phyloP scores from a whole-genome alignment of 37 sponge, comb jelly and placozoan species.

The Beroe ovata region DNA sequence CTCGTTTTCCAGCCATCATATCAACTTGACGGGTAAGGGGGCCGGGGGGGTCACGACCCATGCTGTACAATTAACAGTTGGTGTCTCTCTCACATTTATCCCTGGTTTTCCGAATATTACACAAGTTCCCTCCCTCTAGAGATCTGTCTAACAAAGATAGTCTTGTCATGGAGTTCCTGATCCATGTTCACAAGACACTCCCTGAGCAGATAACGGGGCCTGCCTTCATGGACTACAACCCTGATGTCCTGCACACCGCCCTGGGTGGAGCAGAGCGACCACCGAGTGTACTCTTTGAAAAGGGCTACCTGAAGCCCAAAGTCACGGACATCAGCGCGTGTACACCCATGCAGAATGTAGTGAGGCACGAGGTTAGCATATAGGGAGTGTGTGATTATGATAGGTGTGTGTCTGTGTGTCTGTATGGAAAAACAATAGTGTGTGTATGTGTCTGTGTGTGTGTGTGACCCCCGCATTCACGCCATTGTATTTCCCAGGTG shows the following conservation, averaged over 20 bases:
- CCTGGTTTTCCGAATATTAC: too few species aligned
- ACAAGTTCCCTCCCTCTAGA: not conserved
- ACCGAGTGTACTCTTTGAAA: conserved; percentile 12
- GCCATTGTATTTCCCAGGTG: conserved; percentile 2
- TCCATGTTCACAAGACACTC: conserved; percentile 62
- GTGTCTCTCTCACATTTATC: too few species aligned
- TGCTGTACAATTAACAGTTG: too few species aligned
- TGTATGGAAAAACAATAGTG: not conserved
- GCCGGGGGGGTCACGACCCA: too few species aligned
- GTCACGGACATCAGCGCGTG: not conserved
- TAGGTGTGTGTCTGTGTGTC: not conserved
- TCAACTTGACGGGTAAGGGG: conserved; percentile 1
- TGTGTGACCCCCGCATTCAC: not conserved
- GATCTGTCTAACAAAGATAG: conserved; percentile 13
- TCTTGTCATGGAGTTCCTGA: conserved; percentile 64
- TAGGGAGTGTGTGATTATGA: too few species aligned
- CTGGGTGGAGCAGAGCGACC: conserved; percentile 44
- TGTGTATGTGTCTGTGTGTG: not conserved
- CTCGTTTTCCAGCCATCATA: conserved; percentile 56
- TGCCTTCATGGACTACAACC: conserved; percentile 22
- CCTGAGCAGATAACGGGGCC: conserved; percentile 38
- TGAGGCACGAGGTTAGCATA: conserved; percentile 41
- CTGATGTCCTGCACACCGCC: conserved; percentile 30
- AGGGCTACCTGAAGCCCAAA: conserved; percentile 57
- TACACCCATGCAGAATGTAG: conserved; percentile 48